Evolutionary conservation across 2,113 vertebrate species (phyloP), one percentile per base, ranked within the genome.

Genomic region (Pantherophis guttatus): DNA sequence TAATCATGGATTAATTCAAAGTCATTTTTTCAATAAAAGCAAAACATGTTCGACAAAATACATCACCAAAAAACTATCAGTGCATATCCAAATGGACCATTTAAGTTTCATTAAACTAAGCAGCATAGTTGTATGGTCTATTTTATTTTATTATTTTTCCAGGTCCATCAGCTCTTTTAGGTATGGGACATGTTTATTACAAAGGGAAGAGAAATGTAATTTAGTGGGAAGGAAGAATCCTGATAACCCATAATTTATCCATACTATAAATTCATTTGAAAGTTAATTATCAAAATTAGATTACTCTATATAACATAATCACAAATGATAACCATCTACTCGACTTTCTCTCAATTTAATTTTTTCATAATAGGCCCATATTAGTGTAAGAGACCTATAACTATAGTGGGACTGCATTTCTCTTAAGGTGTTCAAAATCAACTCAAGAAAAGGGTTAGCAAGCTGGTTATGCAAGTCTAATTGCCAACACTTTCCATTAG

Each of bases 11-110:
- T 94, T 93, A 95, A 95, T 96, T 97, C 92, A 95, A 94, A 97
- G 96, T 95, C 87, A 19, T 95, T 93, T 95, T 97, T 97, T 96
- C 94, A 96, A 95, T 81, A 97, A 96, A 92, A 96, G 92, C 91
- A 96, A 96, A 95, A 89, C 86, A 88, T 94, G 93, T 94, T 97
- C 89, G 95, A 87, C 89, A 93, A 97, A 96, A 93, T 93, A 50
- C 87, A 95, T 96, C 91, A 96, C n/a, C 88, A 93, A 95, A 88
- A 95, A 96, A 88, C 95, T 93, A 97, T 97, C 94, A 96, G 95
- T 93, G 88, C 92, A 62, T 94, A 96, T 97, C 95, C 92, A 96
- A 90, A 91, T 50, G 86, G 48, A 92, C 13, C 90, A 94, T 95
- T 96, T 95, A 94, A 92, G 94, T 96, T 96, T 96, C 95, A 94